A percentile compares a stretch with the other conserved stretches of the same genome.
These are phyloP conservation scores for Perca schrenkii DNA, from an alignment of 2,113 vertebrate genomes.

Conservation along the genomic window DNA sequence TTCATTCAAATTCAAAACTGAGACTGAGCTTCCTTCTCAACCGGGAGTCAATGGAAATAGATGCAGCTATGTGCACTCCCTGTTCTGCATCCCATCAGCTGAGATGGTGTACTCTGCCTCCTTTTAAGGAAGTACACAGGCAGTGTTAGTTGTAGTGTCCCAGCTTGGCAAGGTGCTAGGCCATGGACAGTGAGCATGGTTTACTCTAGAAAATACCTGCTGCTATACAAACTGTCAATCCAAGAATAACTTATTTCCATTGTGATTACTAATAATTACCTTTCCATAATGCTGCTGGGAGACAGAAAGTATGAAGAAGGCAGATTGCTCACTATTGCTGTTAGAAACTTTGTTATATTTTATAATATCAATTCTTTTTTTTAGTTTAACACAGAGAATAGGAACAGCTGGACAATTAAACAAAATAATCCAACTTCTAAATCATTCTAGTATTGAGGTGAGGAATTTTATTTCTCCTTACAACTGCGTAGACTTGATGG, in stretches of 20 bases:
- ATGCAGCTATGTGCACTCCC: conserved; percentile 61
- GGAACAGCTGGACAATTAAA: not conserved
- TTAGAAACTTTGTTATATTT: not conserved
- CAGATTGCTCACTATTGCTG: not conserved
- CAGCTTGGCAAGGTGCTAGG: conserved; percentile 63
- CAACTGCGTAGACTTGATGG: conserved; percentile 9
- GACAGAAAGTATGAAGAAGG: conserved; percentile 1
- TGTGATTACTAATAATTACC: conserved; percentile 30
- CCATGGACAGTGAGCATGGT: conserved; percentile 61
- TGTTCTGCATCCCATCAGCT: conserved; percentile 57
- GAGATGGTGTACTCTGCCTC: conserved; percentile 60
- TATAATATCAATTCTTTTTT: not conserved
- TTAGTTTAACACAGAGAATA: not conserved
- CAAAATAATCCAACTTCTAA: conserved; percentile 2
- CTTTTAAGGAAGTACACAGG: conserved; percentile 80
- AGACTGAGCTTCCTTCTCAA: conserved; percentile 15
- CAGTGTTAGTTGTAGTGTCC: conserved; percentile 69
- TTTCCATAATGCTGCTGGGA: conserved; percentile 34
- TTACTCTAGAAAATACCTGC: conserved; percentile 79
- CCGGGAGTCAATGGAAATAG: conserved; percentile 41
- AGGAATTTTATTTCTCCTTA: conserved; percentile 11
- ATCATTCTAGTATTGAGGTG: not conserved
- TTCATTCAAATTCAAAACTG: conserved; percentile 12
- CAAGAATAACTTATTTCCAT: conserved; percentile 72
- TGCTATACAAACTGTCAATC: conserved; percentile 56